A percentile compares a stretch with the other conserved stretches of the same genome.
phyloP scores from a whole-genome alignment of 2,888 invertebrate species.

The Alentia gelatinosa region DNA sequence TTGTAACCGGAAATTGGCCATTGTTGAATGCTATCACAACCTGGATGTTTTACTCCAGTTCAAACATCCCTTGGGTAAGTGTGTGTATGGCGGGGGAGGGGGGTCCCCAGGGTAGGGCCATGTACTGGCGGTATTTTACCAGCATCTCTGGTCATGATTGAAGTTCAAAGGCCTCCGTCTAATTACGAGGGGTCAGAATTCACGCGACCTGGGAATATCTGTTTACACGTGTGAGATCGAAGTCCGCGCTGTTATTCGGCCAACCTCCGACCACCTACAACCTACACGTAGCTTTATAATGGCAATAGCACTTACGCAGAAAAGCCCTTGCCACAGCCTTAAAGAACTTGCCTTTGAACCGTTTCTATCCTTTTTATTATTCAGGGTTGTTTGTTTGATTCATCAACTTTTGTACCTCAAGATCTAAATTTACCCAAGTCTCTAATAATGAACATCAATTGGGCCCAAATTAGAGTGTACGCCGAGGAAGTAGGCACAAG shows the following conservation, averaged over 20 bases:
- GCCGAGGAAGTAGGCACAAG: too few species aligned
- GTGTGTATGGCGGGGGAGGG: too few species aligned
- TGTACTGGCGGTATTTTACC: slow-evolving; percentile 2
- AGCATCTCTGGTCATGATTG: slow-evolving; percentile 18
- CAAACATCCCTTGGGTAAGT: too few species aligned
- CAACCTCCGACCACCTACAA: neutral
- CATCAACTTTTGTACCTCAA: too few species aligned
- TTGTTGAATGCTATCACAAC: slow-evolving; percentile 38
- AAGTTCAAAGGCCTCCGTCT: slow-evolving; percentile 36
- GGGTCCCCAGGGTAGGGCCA: neutral
- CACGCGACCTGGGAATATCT: neutral
- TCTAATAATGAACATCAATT: too few species aligned
- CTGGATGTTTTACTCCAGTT: neutral
- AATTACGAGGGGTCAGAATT: slow-evolving; percentile 20
- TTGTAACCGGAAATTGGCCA: slow-evolving; percentile 20
- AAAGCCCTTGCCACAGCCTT: too few species aligned
- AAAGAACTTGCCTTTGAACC: too few species aligned
- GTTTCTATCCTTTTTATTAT: too few species aligned
- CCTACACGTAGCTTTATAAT: neutral
- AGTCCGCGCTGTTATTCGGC: neutral
- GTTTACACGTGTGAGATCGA: slow-evolving; percentile 5
- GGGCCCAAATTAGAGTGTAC: too few species aligned
- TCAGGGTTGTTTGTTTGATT: too few species aligned
- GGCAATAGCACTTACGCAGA: too few species aligned
- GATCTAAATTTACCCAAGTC: too few species aligned